Evolutionary conservation across 2,113 vertebrate genomes (phyloP).

Genomic region (Crocuta crocuta): DNA sequence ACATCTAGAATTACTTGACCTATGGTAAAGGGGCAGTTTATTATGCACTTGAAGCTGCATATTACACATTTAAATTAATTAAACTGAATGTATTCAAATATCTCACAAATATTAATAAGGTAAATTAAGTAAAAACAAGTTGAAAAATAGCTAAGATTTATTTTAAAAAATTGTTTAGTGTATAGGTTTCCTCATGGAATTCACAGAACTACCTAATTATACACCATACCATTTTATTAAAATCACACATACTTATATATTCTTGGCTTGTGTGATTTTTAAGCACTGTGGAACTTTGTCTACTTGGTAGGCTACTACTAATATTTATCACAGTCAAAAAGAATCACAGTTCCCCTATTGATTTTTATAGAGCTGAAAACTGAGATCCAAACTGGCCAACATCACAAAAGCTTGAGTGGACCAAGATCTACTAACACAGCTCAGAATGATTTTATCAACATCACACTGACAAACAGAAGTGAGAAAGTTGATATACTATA

Average conservation of each 20-base stretch:
- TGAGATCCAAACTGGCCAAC: not conserved
- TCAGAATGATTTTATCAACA: not conserved
- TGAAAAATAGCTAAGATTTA: not conserved
- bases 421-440: not conserved
- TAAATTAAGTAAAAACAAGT: not conserved
- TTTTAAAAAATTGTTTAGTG: not conserved
- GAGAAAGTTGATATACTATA: not conserved
- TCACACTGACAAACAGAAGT: not conserved
- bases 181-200: not conserved
- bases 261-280: not conserved
- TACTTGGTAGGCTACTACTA: not conserved
- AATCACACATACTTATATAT: not conserved
- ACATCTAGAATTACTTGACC: not conserved
- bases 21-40: not conserved
- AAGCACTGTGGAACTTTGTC: not conserved
- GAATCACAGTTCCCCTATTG: not conserved
- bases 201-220: not conserved
- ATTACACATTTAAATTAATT: not conserved
- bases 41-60: not conserved
- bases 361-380: conserved; percentile 7
- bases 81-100: conserved; percentile 14
- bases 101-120: not conserved
- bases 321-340: not conserved
- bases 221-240: not conserved
- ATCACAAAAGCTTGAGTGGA: not conserved